These are phyloP conservation scores for Notodonta dromedarius DNA, from an alignment of 2,888 invertebrate species.

Conservation along the genomic window DNA sequence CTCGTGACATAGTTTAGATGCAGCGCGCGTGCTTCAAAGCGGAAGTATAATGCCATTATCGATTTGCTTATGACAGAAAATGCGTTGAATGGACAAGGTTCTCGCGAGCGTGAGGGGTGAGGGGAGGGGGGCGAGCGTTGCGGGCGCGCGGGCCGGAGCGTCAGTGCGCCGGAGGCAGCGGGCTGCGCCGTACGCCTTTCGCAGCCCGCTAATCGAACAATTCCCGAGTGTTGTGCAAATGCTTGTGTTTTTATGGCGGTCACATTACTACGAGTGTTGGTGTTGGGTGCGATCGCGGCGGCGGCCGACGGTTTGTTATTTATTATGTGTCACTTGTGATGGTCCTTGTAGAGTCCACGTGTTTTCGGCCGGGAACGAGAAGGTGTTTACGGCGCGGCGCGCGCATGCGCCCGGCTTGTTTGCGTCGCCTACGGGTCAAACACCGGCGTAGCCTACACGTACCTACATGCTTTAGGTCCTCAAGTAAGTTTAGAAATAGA, in stretches of 20 bases:
- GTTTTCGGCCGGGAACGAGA: conserved; percentile 62
- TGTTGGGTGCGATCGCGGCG: conserved; percentile 80
- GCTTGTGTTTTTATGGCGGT: conserved; percentile 91
- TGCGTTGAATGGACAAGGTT: conserved; percentile 80
- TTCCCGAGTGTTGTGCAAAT: conserved; percentile 85
- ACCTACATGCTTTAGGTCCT: conserved; percentile 59
- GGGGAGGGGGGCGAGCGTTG: conserved; percentile 36
- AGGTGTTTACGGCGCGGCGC: conserved; percentile 75
- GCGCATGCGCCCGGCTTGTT: conserved; percentile 78
- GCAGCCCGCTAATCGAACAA: conserved; percentile 78
- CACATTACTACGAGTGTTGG: conserved; percentile 89
- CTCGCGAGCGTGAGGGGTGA: conserved; percentile 41
- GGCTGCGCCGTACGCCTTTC: conserved; percentile 70
- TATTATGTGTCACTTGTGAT: conserved; percentile 46
- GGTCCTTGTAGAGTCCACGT: conserved; percentile 61
- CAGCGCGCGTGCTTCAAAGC: conserved; percentile 76
- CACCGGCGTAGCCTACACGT: conserved; percentile 74
- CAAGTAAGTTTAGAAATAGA: conserved; percentile 72
- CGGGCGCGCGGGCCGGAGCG: conserved; percentile 41
- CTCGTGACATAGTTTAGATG: conserved; percentile 71
- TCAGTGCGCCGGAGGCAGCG: conserved; percentile 74
- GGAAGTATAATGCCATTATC: conserved; percentile 83
- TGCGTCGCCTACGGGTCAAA: conserved; percentile 74
- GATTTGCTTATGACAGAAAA: conserved; percentile 83
- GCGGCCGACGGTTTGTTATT: conserved; percentile 76